These are phyloP conservation scores for Halictus rubicundus DNA, from an alignment of 1,140 invertebrate species.

Conservation along the genomic window DNA sequence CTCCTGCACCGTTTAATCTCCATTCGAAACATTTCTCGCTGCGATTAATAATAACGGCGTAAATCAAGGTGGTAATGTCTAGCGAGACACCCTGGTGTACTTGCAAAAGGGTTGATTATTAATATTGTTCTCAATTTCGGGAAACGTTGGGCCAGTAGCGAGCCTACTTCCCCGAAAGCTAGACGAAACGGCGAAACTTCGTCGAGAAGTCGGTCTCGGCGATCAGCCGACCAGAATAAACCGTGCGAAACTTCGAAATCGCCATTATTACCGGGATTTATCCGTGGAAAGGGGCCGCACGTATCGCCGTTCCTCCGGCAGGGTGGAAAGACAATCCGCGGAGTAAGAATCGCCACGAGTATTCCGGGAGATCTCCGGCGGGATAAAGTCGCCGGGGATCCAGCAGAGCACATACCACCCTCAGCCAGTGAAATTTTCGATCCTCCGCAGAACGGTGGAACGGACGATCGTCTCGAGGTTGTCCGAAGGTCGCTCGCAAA, in stretches of 20 bases:
- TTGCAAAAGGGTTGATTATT: too few relatives aligned
- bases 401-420: not conserved
- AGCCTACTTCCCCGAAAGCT: too few relatives aligned
- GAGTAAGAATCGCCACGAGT: constrained; percentile 28
- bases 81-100: too few relatives aligned
- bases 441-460: not conserved
- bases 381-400: constrained; percentile 16
- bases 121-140: too few relatives aligned
- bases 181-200: not conserved
- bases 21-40: too few relatives aligned
- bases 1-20: too few relatives aligned
- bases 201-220: not conserved
- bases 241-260: not conserved
- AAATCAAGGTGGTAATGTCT: too few relatives aligned
- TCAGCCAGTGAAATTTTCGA: not conserved
- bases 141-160: too few relatives aligned
- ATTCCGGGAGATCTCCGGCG: constrained; percentile 10
- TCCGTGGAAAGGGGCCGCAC: not conserved
- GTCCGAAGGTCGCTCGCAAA: constrained; percentile 7
- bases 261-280: constrained; percentile 1
- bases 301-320: constrained; percentile 15
- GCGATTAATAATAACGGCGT: too few relatives aligned
- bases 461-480: not conserved
- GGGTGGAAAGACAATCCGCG: constrained; percentile 21
- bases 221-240: not conserved